Conservation (phyloP, 2,888 invertebrate genomes). For the Agelastica alni region DNA sequence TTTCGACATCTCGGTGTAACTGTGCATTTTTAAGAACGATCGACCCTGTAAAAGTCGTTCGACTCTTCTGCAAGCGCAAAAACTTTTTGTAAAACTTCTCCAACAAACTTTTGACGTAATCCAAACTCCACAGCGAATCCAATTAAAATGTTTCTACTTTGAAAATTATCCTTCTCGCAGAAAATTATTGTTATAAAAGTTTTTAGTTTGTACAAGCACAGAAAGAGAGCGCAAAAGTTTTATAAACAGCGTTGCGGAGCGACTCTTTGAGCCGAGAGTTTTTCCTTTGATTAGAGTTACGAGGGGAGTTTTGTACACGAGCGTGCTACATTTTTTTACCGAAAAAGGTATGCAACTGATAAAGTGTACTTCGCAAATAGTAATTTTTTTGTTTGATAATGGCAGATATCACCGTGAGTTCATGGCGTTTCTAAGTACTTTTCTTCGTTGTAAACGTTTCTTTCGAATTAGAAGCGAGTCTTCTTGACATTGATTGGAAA, state of each 20-base stretch:
- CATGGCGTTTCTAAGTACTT: too few relatives aligned
- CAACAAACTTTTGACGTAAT: conserved; percentile 29
- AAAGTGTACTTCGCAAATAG: too few relatives aligned
- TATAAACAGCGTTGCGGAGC: conserved; percentile 27
- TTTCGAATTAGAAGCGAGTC: too few relatives aligned
- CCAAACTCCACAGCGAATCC: conserved; percentile 39
- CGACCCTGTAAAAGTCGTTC: conserved; percentile 10
- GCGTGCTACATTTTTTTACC: too few relatives aligned
- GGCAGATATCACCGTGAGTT: too few relatives aligned
- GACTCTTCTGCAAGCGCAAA: conserved; percentile 14
- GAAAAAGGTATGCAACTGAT: too few relatives aligned
- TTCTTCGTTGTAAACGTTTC: too few relatives aligned
- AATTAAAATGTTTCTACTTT: conserved; percentile 43
- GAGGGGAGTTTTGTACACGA: neutral
- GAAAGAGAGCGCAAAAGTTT: conserved; percentile 22
- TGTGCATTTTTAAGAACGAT: too few relatives aligned
- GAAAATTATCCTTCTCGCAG: conserved; percentile 40
- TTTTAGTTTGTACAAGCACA: conserved; percentile 34
- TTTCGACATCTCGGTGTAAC: too few relatives aligned
- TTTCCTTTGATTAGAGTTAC: conserved; percentile 19
- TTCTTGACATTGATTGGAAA: too few relatives aligned
- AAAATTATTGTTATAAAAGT: conserved; percentile 44
- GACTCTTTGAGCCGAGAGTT: conserved; percentile 23
- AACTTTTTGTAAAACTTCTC: conserved; percentile 26
- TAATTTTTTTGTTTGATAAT: too few relatives aligned